These are phyloP conservation scores for Esperia sulphurella DNA, from an alignment of 2,888 invertebrate genomes.

Conservation along the genomic window DNA sequence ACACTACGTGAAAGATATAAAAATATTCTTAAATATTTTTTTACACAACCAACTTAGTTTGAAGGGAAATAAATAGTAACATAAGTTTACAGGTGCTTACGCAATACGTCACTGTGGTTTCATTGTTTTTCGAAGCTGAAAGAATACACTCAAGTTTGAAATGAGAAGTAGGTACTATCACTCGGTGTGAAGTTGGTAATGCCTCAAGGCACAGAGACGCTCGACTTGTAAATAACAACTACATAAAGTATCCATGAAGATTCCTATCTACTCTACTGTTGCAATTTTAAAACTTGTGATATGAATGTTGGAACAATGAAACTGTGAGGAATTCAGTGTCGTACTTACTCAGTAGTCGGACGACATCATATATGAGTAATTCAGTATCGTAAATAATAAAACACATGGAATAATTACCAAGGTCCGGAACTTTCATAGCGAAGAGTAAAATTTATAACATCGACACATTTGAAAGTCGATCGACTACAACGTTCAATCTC, in stretches of 20 bases:
- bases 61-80: too few species aligned
- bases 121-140: too few species aligned
- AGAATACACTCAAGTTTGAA: neutral
- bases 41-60: too few species aligned
- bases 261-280: slow-evolving; percentile 2
- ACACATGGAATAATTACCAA: too few species aligned
- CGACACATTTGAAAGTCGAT: too few species aligned
- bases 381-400: slow-evolving; percentile 18
- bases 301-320: slow-evolving; percentile 18
- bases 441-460: too few species aligned
- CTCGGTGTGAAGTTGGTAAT: slow-evolving; percentile 7
- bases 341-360: too few species aligned
- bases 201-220: slow-evolving; percentile 2
- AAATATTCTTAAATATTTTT: too few species aligned
- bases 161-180: slow-evolving; percentile 7
- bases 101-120: neutral
- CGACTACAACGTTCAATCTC: too few species aligned
- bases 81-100: too few species aligned
- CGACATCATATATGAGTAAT: slow-evolving; percentile 17
- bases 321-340: slow-evolving; percentile 18
- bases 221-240: slow-evolving; percentile 8
- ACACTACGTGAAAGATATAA: too few species aligned
- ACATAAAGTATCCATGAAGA: neutral
- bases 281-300: slow-evolving; percentile 21
- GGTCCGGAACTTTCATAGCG: too few species aligned